Percentiles rank a stretch among this genome's conserved stretches.
phyloP scores from a whole-genome alignment of 2,888 invertebrate genomes.

The Lingula anatina region DNA sequence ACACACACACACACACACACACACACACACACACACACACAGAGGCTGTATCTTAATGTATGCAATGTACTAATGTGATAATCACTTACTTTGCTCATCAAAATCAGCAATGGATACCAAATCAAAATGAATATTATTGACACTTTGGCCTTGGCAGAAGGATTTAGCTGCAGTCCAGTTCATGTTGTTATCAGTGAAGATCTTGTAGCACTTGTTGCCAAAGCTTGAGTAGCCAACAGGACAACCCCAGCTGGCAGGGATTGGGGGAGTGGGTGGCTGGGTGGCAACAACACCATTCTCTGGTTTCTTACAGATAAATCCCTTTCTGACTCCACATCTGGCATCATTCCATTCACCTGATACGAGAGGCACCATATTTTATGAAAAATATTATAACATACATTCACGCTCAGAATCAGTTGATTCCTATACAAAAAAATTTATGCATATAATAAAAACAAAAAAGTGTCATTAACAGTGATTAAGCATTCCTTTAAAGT shows the following conservation, averaged over 20 bases:
- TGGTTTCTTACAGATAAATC: conserved; percentile 27
- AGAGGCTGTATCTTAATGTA: no score
- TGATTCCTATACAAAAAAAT: no score
- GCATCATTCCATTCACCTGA: conserved; percentile 33
- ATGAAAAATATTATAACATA: no score
- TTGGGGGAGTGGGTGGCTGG: conserved; percentile 10
- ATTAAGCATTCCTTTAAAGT: no score
- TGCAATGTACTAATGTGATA: no score
- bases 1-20: no score
- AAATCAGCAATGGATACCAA: neutral
- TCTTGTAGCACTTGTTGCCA: conserved; percentile 25
- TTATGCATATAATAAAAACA: no score
- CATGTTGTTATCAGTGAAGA: conserved; percentile 12
- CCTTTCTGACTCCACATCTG: conserved; percentile 20
- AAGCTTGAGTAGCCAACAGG: conserved; percentile 22
- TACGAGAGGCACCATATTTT: neutral
- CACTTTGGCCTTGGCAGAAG: conserved; percentile 16
- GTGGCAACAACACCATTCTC: conserved; percentile 9
- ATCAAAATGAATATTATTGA: conserved; percentile 5
- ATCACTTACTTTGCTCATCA: no score
- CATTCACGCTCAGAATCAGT: no score
- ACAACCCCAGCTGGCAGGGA: conserved; percentile 19
- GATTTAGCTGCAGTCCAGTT: conserved; percentile 20
- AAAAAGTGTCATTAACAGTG: no score
- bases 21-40: no score